These are phyloP conservation scores for Cataglyphis albicans DNA, from an alignment of 2,888 invertebrate genomes.

Conservation along the genomic window DNA sequence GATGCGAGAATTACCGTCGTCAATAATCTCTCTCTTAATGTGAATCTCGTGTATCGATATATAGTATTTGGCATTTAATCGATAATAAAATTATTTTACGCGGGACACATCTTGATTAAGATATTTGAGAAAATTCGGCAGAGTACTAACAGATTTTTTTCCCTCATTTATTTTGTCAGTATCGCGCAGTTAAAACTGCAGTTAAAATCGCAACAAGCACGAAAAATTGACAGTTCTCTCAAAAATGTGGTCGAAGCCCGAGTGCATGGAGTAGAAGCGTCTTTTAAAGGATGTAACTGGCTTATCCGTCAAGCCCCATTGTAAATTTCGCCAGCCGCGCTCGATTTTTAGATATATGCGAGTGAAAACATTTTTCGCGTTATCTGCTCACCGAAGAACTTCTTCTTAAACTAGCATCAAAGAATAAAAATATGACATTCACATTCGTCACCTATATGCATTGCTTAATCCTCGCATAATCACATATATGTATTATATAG, in stretches of 20 bases:
- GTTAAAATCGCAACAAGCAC: background rate
- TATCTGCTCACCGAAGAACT: background rate
- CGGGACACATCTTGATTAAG: background rate
- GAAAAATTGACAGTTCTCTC: conserved; percentile 51
- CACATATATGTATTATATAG: background rate
- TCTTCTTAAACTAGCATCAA: background rate
- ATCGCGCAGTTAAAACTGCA: background rate
- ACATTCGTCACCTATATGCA: background rate
- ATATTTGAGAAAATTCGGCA: background rate
- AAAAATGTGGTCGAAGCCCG: background rate
- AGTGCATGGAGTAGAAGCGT: conserved; percentile 45
- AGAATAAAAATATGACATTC: background rate
- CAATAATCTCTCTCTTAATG: conserved; percentile 30
- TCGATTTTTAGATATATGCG: conserved; percentile 62
- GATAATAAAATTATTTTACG: background rate
- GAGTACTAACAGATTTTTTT: background rate
- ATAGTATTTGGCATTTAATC: background rate
- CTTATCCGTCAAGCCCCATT: conserved; percentile 71
- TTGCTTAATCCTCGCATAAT: background rate
- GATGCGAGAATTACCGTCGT: conserved; percentile 26
- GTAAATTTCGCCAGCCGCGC: conserved; percentile 61
- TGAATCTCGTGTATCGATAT: background rate
- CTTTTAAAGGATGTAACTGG: conserved; percentile 72
- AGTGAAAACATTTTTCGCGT: conserved; percentile 50
- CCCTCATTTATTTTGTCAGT: background rate